phyloP scores from a whole-genome alignment of 2,888 invertebrate genomes.

The Dione juno region DNA sequence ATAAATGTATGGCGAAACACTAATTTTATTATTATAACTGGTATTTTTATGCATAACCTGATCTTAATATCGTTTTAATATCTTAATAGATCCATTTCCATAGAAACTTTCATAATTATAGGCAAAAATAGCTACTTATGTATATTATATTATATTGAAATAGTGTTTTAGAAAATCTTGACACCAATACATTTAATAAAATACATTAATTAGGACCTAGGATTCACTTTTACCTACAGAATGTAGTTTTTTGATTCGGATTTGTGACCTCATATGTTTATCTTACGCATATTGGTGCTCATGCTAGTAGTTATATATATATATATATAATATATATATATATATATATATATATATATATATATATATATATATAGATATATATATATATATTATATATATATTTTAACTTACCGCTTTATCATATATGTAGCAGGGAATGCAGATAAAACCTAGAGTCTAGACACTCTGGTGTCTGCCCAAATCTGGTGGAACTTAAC shows the following conservation, averaged over 20 bases:
- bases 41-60: conserved; percentile 12
- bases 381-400: no score
- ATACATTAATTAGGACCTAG: not conserved
- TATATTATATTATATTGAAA: not conserved
- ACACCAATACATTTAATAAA: conserved; percentile 17
- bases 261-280: not conserved
- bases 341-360: no score
- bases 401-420: no score
- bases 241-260: not conserved
- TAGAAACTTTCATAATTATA: conserved; percentile 14
- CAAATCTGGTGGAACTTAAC: no score
- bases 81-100: conserved; percentile 12
- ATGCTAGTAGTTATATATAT: no score
- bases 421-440: no score
- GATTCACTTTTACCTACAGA: not conserved
- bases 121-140: not conserved
- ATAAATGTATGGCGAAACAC: conserved; percentile 13
- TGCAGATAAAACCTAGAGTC: no score
- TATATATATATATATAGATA: no score
- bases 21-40: not conserved
- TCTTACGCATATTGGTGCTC: not conserved
- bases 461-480: no score
- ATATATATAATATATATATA: no score
- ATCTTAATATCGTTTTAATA: conserved; percentile 4
- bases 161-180: conserved; percentile 6